phyloP scores from a whole-genome alignment of 2,888 invertebrate species.

The Pandemis heparana region DNA sequence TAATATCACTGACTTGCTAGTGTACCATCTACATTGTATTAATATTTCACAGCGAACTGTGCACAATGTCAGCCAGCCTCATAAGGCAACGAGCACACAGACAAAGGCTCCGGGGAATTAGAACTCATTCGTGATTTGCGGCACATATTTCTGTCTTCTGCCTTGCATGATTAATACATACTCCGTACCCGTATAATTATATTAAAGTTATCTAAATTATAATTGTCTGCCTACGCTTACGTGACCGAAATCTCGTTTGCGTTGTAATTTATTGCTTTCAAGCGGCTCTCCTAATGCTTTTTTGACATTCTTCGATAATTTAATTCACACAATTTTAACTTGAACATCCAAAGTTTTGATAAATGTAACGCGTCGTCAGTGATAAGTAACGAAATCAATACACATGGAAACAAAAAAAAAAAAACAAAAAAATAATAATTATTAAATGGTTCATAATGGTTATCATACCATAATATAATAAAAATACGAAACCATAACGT shows the following conservation, averaged over 20 bases:
- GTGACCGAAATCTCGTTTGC: slow-evolving; percentile 5
- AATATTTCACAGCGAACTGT: slow-evolving; percentile 53
- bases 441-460: no score
- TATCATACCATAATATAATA: no score
- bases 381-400: background rate
- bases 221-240: slow-evolving; percentile 7
- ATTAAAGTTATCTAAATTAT: slow-evolving; percentile 11
- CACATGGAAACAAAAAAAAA: no score
- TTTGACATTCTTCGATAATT: background rate
- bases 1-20: slow-evolving; percentile 14
- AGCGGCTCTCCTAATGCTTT: background rate
- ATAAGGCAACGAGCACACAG: slow-evolving; percentile 24
- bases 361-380: no score
- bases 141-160: slow-evolving; percentile 31
- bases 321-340: no score
- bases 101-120: slow-evolving; percentile 30
- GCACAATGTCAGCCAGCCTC: slow-evolving; percentile 45
- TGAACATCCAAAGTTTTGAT: no score
- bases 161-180: slow-evolving; percentile 35
- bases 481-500: background rate
- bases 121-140: slow-evolving; percentile 32
- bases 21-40: slow-evolving; percentile 35
- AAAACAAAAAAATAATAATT: no score
- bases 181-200: slow-evolving; percentile 18
- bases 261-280: background rate